Percentiles rank a stretch among this genome's conserved stretches.
Conservation (phyloP, 1,140 invertebrate genomes). For the Drosophila azteca region DNA sequence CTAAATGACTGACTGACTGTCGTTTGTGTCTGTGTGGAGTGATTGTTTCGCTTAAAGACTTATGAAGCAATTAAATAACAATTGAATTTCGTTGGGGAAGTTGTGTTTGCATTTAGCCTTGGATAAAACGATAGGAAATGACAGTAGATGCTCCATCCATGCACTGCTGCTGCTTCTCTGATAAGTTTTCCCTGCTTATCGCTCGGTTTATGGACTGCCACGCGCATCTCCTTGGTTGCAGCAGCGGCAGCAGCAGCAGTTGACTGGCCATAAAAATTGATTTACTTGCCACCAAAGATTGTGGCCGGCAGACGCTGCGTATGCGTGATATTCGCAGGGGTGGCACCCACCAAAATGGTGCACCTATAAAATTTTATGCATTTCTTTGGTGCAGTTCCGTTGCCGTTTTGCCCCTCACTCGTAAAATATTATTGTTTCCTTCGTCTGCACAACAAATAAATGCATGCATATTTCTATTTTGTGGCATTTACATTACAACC, state of each 20-base stretch:
- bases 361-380: conserved; percentile 78
- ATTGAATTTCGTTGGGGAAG: background rate
- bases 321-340: conserved; percentile 61
- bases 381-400: conserved; percentile 52
- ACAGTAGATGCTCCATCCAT: background rate
- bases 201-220: conserved; percentile 38
- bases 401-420: conserved; percentile 23
- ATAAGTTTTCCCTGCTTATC: conserved; percentile 31
- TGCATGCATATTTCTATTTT: conserved; percentile 74
- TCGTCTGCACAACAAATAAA: conserved; percentile 52
- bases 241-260: background rate
- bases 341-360: conserved; percentile 38
- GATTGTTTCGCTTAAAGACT: conserved; percentile 20
- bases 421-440: conserved; percentile 68
- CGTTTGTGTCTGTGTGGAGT: background rate
- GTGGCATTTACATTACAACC: conserved; percentile 49
- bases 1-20: conserved; percentile 1
- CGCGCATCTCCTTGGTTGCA: conserved; percentile 33
- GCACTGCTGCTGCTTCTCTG: background rate
- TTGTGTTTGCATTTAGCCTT: background rate
- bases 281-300: conserved; percentile 38
- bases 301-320: conserved; percentile 47
- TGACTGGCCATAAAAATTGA: conserved; percentile 70
- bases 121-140: conserved; percentile 15
- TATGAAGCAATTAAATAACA: conserved; percentile 25